Evolutionary conservation across 2,888 invertebrate species (phyloP), one percentile per base, ranked within the genome.

Genomic region (Prosapia bicincta): DNA sequence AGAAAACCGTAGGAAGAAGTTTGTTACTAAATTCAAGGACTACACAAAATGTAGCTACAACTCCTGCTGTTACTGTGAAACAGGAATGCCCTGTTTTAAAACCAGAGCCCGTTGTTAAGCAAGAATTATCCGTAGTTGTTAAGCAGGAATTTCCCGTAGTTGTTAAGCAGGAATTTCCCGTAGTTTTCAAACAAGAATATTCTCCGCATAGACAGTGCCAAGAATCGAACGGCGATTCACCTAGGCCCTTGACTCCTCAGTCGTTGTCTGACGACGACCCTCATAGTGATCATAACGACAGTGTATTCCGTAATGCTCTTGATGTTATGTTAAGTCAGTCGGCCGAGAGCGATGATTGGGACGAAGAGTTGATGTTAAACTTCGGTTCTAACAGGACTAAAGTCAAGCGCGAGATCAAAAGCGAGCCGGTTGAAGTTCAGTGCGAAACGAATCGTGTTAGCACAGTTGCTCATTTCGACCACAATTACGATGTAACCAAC

Each of bases 1-100:
- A 72, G 76, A 78, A 78, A 25, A 81, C 83, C 0, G 83, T 84
- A 0, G 85, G 85, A 3, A 82, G 85, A 26, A 86, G 86, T 80
- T 80, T 86, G 32, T 80, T 86, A 75, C 71, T 77, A 23, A 78
- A 74, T 30, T 38, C 74, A 28, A 71, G 65, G 68, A 72, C 67
- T 30, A 69, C 30, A 26, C 38, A 25, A 67, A 68, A 66, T 26
- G 13, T 26, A 54, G 65, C 65, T 2, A n/a, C 26, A 75, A 28
- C 7, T n/a, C 38, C 38, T 38, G 54, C 54, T 20, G 54, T 20
- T 20, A n/a, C 54, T 20, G 54, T 54, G 2, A 38, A 38, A 38
- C 38, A 38, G 13, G 38, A 38, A 38, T 38, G 6, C 38, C 38
- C 38, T 13, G 38, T 13, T 13, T 13, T 38, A 6, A 38, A 38